Evolutionary conservation across 1,140 invertebrate genomes (phyloP).

Genomic region (Acromyrmex charruanus): DNA sequence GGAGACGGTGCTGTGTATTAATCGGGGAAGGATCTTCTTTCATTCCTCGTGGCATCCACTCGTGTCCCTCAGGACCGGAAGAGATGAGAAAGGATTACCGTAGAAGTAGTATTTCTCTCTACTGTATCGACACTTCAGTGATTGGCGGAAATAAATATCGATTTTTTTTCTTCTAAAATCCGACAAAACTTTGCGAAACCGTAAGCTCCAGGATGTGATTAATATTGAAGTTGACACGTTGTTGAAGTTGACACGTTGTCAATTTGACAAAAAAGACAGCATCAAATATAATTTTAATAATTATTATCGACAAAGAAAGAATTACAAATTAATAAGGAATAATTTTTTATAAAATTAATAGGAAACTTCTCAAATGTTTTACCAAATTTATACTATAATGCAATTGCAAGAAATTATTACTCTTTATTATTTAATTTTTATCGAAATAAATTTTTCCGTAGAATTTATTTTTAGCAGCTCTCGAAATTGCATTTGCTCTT

Average conservation of each 20-base stretch:
- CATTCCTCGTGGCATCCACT: conserved; percentile 65
- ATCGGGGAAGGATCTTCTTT: conserved; percentile 76
- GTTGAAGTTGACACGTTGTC: neutral
- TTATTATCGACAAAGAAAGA: neutral
- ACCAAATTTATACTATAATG: neutral
- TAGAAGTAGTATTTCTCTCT: conserved; percentile 66
- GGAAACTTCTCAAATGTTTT: neutral
- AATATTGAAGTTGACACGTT: neutral
- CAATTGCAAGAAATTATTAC: neutral
- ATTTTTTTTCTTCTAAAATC: conserved; percentile 20
- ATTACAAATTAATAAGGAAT: neutral
- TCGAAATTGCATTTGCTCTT: conserved; percentile 26
- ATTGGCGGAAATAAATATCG: conserved; percentile 69
- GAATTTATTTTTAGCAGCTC: conserved; percentile 16
- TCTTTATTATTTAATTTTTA: neutral
- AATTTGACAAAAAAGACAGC: neutral
- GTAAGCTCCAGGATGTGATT: neutral
- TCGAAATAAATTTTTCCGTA: conserved; percentile 3
- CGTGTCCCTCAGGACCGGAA: conserved; percentile 35
- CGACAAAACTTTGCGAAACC: neutral
- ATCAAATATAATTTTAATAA: neutral
- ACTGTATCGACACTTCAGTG: conserved; percentile 72
- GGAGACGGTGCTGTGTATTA: conserved; percentile 72
- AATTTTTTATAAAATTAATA: neutral
- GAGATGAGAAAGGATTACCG: conserved; percentile 73